A percentile compares a stretch with the other conserved stretches of the same genome.
Conservation (phyloP, 2,888 invertebrate genomes). For the Parnassius smintheus region DNA sequence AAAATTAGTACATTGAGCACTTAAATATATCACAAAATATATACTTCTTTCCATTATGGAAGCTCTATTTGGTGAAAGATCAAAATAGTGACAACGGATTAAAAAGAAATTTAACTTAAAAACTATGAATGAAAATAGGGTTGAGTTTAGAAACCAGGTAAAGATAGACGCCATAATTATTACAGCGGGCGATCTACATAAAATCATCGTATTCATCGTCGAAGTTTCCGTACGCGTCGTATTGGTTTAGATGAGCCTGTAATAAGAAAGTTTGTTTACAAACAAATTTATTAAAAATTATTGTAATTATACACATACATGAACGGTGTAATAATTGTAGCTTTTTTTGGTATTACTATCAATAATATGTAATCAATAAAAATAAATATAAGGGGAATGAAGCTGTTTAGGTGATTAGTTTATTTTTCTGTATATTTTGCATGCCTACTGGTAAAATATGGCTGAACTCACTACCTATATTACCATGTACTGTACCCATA, state of each 20-base stretch:
- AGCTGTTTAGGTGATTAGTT: too few species aligned
- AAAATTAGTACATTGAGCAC: conserved; percentile 15
- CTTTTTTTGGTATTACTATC: too few species aligned
- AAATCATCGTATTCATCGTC: conserved; percentile 88
- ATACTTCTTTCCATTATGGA: conserved; percentile 27
- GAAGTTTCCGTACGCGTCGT: conserved; percentile 84
- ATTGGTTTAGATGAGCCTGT: conserved; percentile 84
- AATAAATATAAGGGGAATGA: too few species aligned
- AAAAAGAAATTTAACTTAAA: conserved; percentile 1
- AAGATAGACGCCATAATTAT: conserved; percentile 27
- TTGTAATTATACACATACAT: too few species aligned
- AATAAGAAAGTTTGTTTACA: conserved; percentile 30
- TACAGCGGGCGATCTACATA: conserved; percentile 82
- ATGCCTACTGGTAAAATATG: too few species aligned
- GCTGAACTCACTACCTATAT: too few species aligned
- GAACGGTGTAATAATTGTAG: too few species aligned
- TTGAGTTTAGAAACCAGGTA: conserved; percentile 31
- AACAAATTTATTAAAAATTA: too few species aligned
- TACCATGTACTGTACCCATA: too few species aligned
- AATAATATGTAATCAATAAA: too few species aligned
- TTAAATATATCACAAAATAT: conserved; percentile 16
- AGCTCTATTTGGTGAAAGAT: conserved; percentile 23
- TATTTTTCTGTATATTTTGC: too few species aligned
- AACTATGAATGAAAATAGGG: conserved; percentile 2
- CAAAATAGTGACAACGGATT: background rate